Conservation (phyloP, 2,113 vertebrate species). For the Elaphurus davidianus region DNA sequence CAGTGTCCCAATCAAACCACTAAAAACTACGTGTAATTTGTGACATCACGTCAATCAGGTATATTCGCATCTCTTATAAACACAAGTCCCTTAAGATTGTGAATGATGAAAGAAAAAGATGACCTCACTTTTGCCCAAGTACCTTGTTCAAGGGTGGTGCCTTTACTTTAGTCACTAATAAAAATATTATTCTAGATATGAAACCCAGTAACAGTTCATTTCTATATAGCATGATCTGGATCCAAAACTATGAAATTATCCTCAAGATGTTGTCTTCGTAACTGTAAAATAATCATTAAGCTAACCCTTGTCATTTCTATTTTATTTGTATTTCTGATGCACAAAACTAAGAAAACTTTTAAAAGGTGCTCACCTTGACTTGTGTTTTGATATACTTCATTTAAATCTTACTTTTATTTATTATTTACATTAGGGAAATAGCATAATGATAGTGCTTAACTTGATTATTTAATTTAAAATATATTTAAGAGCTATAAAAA, state of each 20-base stretch:
- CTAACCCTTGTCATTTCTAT: not conserved
- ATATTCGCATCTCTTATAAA: not conserved
- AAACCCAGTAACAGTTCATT: not conserved
- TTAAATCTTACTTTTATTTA: not conserved
- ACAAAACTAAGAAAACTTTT: not conserved
- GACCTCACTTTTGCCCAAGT: not conserved
- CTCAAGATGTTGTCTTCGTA: not conserved
- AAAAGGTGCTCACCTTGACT: not conserved
- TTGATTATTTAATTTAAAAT: slow-evolving; percentile 7
- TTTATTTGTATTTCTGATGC: not conserved
- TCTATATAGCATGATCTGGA: not conserved
- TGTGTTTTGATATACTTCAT: not conserved
- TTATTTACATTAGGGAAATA: not conserved
- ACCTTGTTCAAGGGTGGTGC: not conserved
- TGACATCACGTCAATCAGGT: not conserved
- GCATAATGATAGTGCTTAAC: not conserved
- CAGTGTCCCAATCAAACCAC: not conserved
- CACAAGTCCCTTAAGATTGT: not conserved
- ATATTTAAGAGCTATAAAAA: slow-evolving; percentile 25
- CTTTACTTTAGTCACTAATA: not conserved
- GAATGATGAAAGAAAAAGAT: not conserved
- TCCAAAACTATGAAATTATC: not conserved
- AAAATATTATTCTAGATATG: not conserved
- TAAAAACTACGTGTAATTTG: not conserved
- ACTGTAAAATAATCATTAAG: not conserved